Conservation (phyloP, 2,113 vertebrate genomes). For the Capra hircus region DNA sequence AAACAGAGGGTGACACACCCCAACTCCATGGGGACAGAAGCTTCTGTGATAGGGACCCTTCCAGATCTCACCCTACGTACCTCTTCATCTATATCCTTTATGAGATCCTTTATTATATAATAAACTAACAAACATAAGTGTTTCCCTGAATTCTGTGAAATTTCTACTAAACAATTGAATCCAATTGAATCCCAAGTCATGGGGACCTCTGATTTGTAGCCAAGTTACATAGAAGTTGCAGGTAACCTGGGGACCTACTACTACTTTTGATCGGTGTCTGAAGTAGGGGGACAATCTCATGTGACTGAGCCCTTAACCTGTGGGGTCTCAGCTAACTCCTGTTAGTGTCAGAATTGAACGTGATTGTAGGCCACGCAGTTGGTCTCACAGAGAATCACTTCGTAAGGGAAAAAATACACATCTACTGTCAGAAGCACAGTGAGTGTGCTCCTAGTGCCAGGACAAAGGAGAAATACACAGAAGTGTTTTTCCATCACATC, state of each 20-base stretch:
- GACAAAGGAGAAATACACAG: neutral
- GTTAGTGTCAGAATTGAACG: neutral
- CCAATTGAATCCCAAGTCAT: neutral
- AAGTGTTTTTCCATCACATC: neutral
- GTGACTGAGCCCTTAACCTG: neutral
- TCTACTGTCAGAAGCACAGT: neutral
- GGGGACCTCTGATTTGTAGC: neutral
- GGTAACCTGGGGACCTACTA: neutral
- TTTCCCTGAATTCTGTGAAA: neutral
- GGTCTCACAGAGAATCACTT: neutral
- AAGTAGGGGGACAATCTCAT: neutral
- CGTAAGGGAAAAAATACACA: neutral
- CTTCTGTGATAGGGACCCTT: neutral
- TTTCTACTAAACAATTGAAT: neutral
- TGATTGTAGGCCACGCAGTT: neutral
- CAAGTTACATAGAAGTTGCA: neutral
- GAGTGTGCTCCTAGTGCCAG: neutral
- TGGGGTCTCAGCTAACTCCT: neutral
- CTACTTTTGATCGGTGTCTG: neutral
- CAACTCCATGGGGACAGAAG: neutral
- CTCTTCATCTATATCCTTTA: neutral
- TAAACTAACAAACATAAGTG: neutral
- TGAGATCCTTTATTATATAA: neutral
- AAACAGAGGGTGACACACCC: neutral
- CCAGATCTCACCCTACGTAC: neutral